Base-by-base conservation (phyloP, 1,140 invertebrate species). In the Panonychus citri region DNA sequence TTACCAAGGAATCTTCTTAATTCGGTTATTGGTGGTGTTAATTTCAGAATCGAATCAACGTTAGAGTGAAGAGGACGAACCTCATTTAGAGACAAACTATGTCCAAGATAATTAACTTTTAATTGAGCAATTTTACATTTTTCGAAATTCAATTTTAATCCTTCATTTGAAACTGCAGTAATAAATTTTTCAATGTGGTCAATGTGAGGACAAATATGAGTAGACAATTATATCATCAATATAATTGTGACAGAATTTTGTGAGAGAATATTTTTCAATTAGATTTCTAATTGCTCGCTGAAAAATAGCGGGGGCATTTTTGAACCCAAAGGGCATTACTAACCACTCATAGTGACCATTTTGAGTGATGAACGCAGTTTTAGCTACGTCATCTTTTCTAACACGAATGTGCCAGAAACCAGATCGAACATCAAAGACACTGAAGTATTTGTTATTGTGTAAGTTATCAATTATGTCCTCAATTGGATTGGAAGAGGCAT, bases 1-100 rank as follows among this genome's bases (percentile, higher is more conserved):
- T 74, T 61, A 1, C 74, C 73, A 1, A 74, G 39, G 58, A 76
- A 74, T 24, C 63, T 30, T 50, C 68, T 56, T 0, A 75, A 26
- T 42, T 72, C 64, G 39, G 67, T 66, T 5, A 63, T 55, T 57
- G 63, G 65, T 39, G 12, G 27, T 4, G 57, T 53, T 49, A 63
- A 62, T 12, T 67, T 53, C 48, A 15, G 15, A 49, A 69, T 59
- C 7, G 64, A 64, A 59, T 61, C 34, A 1, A 66, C 51, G 59
- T 69, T 70, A 1, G 62, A 61, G 25, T 62, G 61, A 40, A 66
- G 61, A 58, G 66, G 66, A 27, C 64, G 62, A 0, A 71, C 53
- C 13, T 67, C 65, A 26, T 68, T 61, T n/a, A 3, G 19, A 3
- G 30, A n/a, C n/a, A 63, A 54, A 3, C 25, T 49, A 46, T 62